Evolutionary conservation across 2,888 invertebrate species (phyloP), one percentile per base, ranked within the genome.

Genomic region (Aphodius granarius): DNA sequence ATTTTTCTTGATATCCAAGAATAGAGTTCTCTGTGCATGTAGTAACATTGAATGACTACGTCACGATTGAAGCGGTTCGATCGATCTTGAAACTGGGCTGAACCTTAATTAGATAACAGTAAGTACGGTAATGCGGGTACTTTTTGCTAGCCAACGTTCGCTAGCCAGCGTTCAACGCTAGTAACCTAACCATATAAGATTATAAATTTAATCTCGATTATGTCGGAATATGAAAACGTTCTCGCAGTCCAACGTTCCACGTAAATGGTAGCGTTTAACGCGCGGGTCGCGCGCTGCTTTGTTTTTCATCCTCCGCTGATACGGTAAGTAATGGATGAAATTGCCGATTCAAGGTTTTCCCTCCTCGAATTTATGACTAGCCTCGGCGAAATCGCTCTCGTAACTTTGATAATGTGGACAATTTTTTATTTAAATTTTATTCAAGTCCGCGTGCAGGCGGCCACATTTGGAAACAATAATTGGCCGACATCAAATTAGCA

Each of bases 71-170:
- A 43, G 43, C 13, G 6, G 43, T 3, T 43, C 43, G 43, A 43
- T 43, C 43, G 72, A 72, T 19, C 72, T 20, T 43, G 43, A 63
- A 72, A 62, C 72, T 72, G 72, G 63, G 63, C 72, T 17, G 63
- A 43, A 62, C 62, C 72, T 72, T 72, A 72, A 72, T 72, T 72
- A 72, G 72, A 72, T 72, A 72, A 72, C 72, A 72, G 72, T 72
- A 72, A 72, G 23, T 72, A 72, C 72, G 19, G 72, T 72, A 72
- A 72, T 72, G 43, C 72, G 63, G 72, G 72, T 72, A 19, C 72
- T 72, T 72, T 72, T 72, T 23, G 72, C 72, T 43, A 5, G 13
- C 18, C n/a, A n/a, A n/a, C n/a, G 43, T 17, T 21, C 17, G 63
- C 21, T 4, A 72, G 72, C 63, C 71, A 19, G 9, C 63, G 15